Conservation (phyloP, 2,797 vertebrate species). For the Rhynchonycteris naso region DNA sequence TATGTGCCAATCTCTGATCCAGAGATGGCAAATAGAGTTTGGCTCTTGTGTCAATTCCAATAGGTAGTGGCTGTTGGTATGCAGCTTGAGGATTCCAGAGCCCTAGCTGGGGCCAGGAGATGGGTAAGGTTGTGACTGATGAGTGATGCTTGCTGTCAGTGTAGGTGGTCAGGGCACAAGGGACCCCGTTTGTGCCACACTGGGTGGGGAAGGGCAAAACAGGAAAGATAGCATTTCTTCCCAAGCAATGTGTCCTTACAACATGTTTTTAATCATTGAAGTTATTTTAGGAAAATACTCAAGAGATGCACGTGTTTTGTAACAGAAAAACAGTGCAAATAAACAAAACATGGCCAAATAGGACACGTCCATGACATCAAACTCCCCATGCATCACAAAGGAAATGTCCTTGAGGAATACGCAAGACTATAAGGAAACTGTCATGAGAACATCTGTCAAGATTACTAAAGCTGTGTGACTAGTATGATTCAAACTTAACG, state of each 20-base stretch:
- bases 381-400: background rate
- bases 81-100: background rate
- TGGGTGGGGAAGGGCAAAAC: background rate
- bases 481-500: background rate
- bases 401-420: background rate
- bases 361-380: background rate
- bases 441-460: background rate
- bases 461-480: background rate
- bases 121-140: no score
- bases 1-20: background rate
- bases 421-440: background rate
- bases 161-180: background rate
- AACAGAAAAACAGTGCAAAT: background rate
- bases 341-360: background rate
- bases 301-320: background rate
- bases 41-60: background rate
- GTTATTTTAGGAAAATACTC: background rate
- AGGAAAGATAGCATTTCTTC: background rate
- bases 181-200: fast-evolving
- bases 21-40: background rate
- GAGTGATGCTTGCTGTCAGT: background rate
- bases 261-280: background rate
- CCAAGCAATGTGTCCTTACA: background rate
- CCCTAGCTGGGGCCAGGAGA: background rate
- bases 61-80: background rate